Evolutionary conservation across 2,888 invertebrate species (phyloP).

Genomic region (Sinodicranocentrus sp.): DNA sequence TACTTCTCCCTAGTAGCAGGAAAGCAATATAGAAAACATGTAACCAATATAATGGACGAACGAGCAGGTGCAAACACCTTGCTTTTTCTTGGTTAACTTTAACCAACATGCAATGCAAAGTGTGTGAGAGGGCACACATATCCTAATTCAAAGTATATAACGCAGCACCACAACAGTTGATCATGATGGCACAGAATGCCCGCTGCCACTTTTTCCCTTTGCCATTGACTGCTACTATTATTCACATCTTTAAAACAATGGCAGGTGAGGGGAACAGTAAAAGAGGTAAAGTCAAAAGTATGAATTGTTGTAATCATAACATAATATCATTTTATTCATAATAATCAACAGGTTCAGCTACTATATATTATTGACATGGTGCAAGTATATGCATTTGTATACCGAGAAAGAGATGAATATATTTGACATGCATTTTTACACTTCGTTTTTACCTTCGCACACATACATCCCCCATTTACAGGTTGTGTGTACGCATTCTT

Average conservation of each 20-base stretch:
- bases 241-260: constrained; percentile 42
- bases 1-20: background rate
- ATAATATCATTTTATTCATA: constrained; percentile 12
- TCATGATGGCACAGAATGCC: background rate
- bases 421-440: constrained; percentile 30
- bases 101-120: background rate
- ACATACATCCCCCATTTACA: too few species aligned
- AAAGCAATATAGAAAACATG: background rate
- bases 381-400: background rate
- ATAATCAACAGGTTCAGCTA: constrained; percentile 25
- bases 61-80: constrained; percentile 56
- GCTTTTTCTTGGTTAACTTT: constrained; percentile 19
- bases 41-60: constrained; percentile 46
- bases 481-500: background rate
- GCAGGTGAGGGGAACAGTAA: constrained; percentile 16
- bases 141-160: too few species aligned
- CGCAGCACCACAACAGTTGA: background rate
- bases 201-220: background rate
- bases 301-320: constrained; percentile 27
- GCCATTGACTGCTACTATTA: constrained; percentile 28
- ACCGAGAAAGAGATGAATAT: background rate
- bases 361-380: constrained; percentile 8
- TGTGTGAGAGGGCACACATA: background rate
- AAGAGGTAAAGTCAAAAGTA: constrained; percentile 7
- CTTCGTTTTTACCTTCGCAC: too few species aligned